Percentiles rank a stretch among this genome's conserved stretches.
These are phyloP conservation scores for Clarias macrocephalus DNA, from an alignment of 2,113 vertebrate species.

Conservation along the genomic window DNA sequence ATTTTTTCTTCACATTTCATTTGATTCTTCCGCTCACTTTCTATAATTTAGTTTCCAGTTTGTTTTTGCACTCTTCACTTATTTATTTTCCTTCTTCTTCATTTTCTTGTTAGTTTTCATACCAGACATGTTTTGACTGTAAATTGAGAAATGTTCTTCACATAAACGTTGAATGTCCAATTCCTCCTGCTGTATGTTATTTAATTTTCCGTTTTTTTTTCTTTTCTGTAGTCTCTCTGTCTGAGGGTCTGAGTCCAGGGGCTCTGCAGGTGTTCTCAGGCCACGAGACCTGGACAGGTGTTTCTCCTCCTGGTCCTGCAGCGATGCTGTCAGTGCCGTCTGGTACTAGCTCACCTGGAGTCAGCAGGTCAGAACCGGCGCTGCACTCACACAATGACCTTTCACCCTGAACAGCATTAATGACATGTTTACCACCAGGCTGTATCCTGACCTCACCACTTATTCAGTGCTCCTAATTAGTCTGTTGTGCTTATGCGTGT, in stretches of 20 bases:
- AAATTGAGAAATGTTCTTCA: not conserved
- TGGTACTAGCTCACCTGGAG: conserved; percentile 60
- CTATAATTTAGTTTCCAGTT: not conserved
- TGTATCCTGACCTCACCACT: not conserved
- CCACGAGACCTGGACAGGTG: conserved; percentile 80
- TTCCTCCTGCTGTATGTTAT: not conserved
- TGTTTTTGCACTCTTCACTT: not conserved
- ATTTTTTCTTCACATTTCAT: not conserved
- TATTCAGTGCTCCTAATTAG: not conserved
- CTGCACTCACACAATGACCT: conserved; percentile 15
- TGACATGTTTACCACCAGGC: conserved; percentile 5
- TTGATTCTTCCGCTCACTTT: not conserved
- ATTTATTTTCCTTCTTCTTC: not conserved
- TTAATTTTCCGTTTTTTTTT: not conserved
- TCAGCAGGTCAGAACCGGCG: conserved; percentile 74
- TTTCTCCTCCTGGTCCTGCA: conserved; percentile 72
- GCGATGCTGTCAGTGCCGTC: conserved; percentile 73
- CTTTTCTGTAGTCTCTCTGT: conserved; percentile 49
- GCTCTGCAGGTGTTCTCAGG: conserved; percentile 81
- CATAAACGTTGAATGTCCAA: not conserved
- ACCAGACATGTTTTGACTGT: not conserved
- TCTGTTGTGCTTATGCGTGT: not conserved
- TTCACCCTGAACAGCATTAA: conserved; percentile 10
- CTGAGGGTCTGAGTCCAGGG: conserved; percentile 73
- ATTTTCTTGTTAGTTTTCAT: not conserved